Percentiles rank a stretch among this genome's conserved stretches.
Evolutionary conservation across 1,140 invertebrate species (phyloP).

Genomic region (Brachionus rotundiformis): DNA sequence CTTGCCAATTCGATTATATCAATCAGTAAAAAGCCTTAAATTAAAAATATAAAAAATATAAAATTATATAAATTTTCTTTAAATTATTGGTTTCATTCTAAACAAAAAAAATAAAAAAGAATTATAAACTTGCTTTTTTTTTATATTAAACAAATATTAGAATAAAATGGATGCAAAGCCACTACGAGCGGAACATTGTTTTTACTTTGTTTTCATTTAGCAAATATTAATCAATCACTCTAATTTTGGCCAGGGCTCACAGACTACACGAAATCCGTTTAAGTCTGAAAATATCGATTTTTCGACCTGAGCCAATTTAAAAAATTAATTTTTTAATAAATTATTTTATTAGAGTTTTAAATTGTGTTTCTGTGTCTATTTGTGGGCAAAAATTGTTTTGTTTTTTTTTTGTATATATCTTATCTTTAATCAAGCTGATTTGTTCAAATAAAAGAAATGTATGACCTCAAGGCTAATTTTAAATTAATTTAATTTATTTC

Average conservation of each 20-base stretch:
- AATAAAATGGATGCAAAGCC: not conserved
- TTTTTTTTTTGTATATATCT: not conserved
- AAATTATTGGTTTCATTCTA: constrained; percentile 7
- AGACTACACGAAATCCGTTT: not conserved
- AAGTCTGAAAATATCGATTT: not conserved
- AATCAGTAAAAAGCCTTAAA: not conserved
- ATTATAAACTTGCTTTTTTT: not conserved
- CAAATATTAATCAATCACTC: constrained; percentile 9
- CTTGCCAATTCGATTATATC: not conserved
- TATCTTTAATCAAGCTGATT: not conserved
- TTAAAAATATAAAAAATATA: not conserved
- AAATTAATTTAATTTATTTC: constrained; percentile 18
- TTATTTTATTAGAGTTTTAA: not conserved
- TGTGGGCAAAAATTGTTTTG: not conserved
- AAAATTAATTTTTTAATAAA: not conserved
- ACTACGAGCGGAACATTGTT: not conserved
- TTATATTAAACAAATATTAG: not conserved
- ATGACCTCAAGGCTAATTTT: not conserved
- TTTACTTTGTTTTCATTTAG: not conserved
- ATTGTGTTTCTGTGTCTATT: not conserved
- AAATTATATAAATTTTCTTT: not conserved
- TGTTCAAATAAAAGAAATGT: constrained; percentile 9
- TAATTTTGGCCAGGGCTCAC: not conserved
- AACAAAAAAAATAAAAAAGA: not conserved
- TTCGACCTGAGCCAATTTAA: not conserved